These are phyloP conservation scores for Tribolium freemani DNA, from an alignment of 2,888 invertebrate genomes.

Conservation along the genomic window DNA sequence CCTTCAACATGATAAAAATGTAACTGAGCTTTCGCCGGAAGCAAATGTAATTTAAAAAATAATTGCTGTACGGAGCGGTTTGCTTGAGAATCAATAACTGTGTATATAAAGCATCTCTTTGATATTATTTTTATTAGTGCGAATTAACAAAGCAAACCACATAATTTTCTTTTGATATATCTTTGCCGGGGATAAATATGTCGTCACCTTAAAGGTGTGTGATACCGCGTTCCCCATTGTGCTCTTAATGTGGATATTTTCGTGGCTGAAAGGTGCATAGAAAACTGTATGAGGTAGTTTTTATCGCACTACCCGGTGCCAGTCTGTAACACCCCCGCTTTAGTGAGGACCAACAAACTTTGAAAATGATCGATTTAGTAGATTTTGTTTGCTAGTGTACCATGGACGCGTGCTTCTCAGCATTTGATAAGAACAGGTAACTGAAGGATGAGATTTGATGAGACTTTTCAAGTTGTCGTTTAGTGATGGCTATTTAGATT, in stretches of 20 bases:
- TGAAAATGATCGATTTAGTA: slow-evolving; percentile 42
- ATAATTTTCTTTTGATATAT: background rate
- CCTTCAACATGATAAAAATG: slow-evolving; percentile 10
- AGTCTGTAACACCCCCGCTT: slow-evolving; percentile 36
- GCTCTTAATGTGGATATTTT: slow-evolving; percentile 11
- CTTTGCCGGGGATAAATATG: background rate
- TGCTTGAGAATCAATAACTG: slow-evolving; percentile 13
- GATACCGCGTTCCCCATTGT: slow-evolving; percentile 6
- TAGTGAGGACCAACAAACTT: slow-evolving; percentile 4
- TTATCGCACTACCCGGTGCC: slow-evolving; percentile 38
- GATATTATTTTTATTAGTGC: slow-evolving; percentile 15
- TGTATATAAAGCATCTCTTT: slow-evolving; percentile 8
- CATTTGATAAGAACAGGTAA: slow-evolving; percentile 91
- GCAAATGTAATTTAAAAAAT: slow-evolving; percentile 21
- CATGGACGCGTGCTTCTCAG: slow-evolving; percentile 93
- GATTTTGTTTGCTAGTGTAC: slow-evolving; percentile 39
- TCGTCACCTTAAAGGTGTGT: background rate
- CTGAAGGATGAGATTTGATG: slow-evolving; percentile 58
- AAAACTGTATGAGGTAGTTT: slow-evolving; percentile 22
- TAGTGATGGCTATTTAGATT: slow-evolving; percentile 84
- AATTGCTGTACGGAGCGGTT: slow-evolving; percentile 14
- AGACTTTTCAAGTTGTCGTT: slow-evolving; percentile 40
- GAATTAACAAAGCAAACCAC: slow-evolving; percentile 14
- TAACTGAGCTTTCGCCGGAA: slow-evolving; percentile 14
- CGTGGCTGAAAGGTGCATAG: slow-evolving; percentile 20